Percentiles rank a stretch among this genome's conserved stretches.
These are phyloP conservation scores for Seira sanloemensis DNA, from an alignment of 2,888 invertebrate species.

Conservation along the genomic window DNA sequence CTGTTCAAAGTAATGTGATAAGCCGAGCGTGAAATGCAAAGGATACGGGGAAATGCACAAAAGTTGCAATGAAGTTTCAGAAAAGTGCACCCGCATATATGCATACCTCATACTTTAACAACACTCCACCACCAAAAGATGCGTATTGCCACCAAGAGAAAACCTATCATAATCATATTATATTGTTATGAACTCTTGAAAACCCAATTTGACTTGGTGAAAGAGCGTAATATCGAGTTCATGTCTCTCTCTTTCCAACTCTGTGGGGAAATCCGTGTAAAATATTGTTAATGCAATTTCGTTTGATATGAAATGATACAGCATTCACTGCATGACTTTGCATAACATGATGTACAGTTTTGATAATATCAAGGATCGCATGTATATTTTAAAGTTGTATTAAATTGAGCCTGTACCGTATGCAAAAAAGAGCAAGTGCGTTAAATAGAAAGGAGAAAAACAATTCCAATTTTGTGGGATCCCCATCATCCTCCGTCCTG, in stretches of 20 bases:
- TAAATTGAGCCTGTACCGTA: not conserved
- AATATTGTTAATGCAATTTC: not conserved
- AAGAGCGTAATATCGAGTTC: not conserved
- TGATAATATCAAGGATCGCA: not conserved
- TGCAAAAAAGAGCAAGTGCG: not conserved
- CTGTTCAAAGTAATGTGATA: not conserved
- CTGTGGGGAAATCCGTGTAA: not conserved
- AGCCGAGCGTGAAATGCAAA: not conserved
- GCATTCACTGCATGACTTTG: not conserved
- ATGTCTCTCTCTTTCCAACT: too few species aligned
- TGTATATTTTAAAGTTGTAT: not conserved
- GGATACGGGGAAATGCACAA: too few species aligned
- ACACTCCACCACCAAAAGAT: not conserved
- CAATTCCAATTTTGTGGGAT: conserved; percentile 48
- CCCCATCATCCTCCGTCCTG: conserved; percentile 3
- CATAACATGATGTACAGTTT: not conserved
- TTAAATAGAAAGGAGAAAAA: not conserved
- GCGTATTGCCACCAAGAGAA: not conserved
- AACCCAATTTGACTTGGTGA: not conserved
- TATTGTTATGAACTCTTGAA: conserved; percentile 17
- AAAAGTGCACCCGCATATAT: not conserved
- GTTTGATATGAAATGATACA: not conserved
- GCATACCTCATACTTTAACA: not conserved
- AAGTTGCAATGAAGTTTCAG: not conserved
- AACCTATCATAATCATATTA: not conserved